These are phyloP conservation scores for Icerya purchasi DNA, from an alignment of 2,888 invertebrate genomes.

Conservation along the genomic window DNA sequence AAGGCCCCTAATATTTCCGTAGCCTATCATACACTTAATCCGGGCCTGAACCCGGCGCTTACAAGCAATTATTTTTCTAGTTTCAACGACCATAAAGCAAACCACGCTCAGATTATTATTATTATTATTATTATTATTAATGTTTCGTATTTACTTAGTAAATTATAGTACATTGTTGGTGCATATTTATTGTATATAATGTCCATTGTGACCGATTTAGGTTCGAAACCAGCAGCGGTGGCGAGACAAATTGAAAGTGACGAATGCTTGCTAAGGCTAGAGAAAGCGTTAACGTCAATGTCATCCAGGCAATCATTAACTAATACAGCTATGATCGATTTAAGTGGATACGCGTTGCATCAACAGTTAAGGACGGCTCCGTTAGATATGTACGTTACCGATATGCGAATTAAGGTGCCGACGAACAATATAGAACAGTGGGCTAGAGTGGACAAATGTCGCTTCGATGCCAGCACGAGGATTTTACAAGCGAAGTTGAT, in stretches of 20 bases:
- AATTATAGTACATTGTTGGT: too few species aligned
- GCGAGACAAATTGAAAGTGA: slow-evolving; percentile 5
- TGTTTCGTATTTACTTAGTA: too few species aligned
- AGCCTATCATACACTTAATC: too few species aligned
- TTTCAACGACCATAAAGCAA: too few species aligned
- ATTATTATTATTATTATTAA: too few species aligned
- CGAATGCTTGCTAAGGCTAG: slow-evolving; percentile 13
- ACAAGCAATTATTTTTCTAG: too few species aligned
- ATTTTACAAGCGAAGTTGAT: slow-evolving; percentile 53
- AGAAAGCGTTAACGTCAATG: slow-evolving; percentile 13
- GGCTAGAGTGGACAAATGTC: slow-evolving; percentile 44
- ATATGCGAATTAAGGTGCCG: slow-evolving; percentile 45
- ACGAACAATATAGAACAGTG: slow-evolving; percentile 21
- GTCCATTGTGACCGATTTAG: too few species aligned
- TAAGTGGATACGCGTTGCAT: slow-evolving; percentile 36
- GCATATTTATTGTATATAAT: too few species aligned
- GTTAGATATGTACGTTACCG: slow-evolving; percentile 45
- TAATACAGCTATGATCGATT: slow-evolving; percentile 13
- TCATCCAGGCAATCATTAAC: slow-evolving; percentile 7
- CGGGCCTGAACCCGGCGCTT: too few species aligned
- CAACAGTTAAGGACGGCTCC: slow-evolving; percentile 39
- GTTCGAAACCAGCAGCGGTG: slow-evolving; percentile 7
- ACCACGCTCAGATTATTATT: too few species aligned
- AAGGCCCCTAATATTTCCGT: too few species aligned
- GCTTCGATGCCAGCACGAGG: slow-evolving; percentile 48